These are phyloP conservation scores for Tipula vernalis DNA, from an alignment of 2,888 invertebrate species.

Conservation along the genomic window DNA sequence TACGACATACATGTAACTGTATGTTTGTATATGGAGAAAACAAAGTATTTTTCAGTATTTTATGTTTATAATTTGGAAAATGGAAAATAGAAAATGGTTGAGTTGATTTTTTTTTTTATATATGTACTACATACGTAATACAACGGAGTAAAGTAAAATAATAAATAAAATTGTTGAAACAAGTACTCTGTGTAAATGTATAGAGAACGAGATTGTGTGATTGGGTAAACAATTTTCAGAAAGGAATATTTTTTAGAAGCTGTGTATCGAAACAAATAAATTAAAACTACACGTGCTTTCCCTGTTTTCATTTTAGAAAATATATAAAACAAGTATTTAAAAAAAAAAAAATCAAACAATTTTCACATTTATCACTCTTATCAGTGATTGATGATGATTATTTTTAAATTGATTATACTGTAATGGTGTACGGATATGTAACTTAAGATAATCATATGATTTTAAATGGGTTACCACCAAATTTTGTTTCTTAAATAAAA, in stretches of 20 bases:
- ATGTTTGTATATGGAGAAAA: neutral
- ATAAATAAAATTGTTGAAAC: neutral
- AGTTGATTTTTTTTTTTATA: neutral
- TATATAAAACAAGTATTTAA: neutral
- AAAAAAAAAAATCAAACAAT: neutral
- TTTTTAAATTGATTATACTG: neutral
- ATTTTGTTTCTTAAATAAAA: neutral
- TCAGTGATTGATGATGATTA: neutral
- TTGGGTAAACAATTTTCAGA: neutral
- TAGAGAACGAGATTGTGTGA: neutral
- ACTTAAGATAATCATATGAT: neutral
- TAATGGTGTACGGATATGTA: neutral
- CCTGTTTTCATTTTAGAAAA: neutral
- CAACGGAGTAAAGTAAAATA: neutral
- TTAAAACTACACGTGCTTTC: neutral
- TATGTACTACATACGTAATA: neutral
- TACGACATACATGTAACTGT: neutral
- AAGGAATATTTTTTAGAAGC: neutral
- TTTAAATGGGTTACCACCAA: neutral
- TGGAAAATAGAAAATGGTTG: conserved; percentile 4
- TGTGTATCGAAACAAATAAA: neutral
- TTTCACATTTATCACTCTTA: neutral
- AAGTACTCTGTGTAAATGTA: neutral
- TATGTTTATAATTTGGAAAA: neutral
- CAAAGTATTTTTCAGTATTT: neutral